A percentile compares a stretch with the other conserved stretches of the same genome.
These are phyloP conservation scores for Dendrocincla fuliginosa DNA, from an alignment of 2,797 vertebrate species.

Conservation along the genomic window DNA sequence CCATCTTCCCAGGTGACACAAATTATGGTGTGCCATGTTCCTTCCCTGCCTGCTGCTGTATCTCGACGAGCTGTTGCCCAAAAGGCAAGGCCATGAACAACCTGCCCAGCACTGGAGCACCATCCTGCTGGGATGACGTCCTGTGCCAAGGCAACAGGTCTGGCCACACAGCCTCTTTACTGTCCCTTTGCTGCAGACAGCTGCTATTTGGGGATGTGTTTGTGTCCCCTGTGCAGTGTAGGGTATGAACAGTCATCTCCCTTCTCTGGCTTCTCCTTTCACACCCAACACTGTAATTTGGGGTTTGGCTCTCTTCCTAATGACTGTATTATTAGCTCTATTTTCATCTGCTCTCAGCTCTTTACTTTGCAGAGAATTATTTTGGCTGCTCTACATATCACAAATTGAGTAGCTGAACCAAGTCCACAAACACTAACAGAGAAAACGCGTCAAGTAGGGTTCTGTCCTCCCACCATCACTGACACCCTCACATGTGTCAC, in stretches of 20 bases:
- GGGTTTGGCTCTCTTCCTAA: constrained; percentile 67
- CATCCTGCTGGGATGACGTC: background rate
- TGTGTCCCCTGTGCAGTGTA: rapidly evolving
- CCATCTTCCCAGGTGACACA: background rate
- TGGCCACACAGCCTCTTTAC: background rate
- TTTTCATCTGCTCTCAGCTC: constrained; percentile 67
- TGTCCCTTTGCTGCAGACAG: background rate
- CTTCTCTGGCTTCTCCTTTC: constrained; percentile 36
- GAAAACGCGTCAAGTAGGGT: background rate
- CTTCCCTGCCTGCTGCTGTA: background rate
- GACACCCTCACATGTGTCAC: background rate
- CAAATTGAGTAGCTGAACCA: constrained; percentile 47
- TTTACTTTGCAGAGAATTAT: constrained; percentile 48
- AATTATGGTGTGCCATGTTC: background rate
- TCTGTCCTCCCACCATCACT: background rate
- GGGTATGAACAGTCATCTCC: background rate
- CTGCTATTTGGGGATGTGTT: background rate
- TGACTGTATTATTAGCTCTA: constrained; percentile 64
- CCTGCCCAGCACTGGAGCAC: background rate
- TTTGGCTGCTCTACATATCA: constrained; percentile 42
- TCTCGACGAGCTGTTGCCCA: rapidly evolving
- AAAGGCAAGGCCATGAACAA: background rate
- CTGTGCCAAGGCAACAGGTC: background rate
- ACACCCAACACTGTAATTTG: constrained; percentile 3
- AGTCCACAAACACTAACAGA: background rate